Percentiles rank a stretch among this genome's conserved stretches.
These are phyloP conservation scores for Muscicapa adusta DNA, from an alignment of 2,113 vertebrate genomes.

Conservation along the genomic window DNA sequence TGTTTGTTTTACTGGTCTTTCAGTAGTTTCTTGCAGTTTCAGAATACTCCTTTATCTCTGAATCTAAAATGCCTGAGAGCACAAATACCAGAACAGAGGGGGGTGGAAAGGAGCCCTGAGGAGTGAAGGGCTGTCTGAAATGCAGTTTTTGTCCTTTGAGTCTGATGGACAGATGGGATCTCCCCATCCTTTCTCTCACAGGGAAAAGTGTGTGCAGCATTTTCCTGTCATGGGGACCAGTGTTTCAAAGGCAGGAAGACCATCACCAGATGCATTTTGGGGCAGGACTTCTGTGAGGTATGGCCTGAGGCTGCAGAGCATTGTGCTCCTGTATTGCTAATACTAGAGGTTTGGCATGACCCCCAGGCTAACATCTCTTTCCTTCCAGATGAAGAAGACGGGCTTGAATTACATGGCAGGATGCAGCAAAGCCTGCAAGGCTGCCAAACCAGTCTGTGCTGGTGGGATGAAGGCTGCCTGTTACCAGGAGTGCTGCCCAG, in stretches of 20 bases:
- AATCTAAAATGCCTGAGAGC: neutral
- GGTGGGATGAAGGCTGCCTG: conserved; percentile 23
- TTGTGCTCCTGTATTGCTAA: fast-evolving
- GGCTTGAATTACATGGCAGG: conserved; percentile 59
- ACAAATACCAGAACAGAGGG: neutral
- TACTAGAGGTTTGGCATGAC: too few relatives aligned
- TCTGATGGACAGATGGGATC: neutral
- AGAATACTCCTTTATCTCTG: neutral
- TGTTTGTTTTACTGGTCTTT: neutral
- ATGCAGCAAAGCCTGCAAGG: conserved; percentile 70
- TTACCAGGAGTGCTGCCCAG: conserved; percentile 77
- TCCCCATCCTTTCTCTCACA: neutral
- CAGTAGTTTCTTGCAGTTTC: neutral
- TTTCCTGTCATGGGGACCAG: conserved; percentile 40
- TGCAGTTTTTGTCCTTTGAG: neutral
- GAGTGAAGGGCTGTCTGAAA: neutral
- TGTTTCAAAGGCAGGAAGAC: conserved; percentile 70
- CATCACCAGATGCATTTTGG: neutral
- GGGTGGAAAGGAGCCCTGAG: neutral
- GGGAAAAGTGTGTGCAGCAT: conserved; percentile 72
- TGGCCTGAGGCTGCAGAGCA: neutral
- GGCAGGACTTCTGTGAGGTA: conserved; percentile 79
- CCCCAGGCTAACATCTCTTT: neutral
- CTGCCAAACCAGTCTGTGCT: conserved; percentile 52
- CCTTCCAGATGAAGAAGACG: conserved; percentile 73